These are phyloP conservation scores for Hypercompe scribonia DNA, from an alignment of 2,888 invertebrate species.

Conservation along the genomic window DNA sequence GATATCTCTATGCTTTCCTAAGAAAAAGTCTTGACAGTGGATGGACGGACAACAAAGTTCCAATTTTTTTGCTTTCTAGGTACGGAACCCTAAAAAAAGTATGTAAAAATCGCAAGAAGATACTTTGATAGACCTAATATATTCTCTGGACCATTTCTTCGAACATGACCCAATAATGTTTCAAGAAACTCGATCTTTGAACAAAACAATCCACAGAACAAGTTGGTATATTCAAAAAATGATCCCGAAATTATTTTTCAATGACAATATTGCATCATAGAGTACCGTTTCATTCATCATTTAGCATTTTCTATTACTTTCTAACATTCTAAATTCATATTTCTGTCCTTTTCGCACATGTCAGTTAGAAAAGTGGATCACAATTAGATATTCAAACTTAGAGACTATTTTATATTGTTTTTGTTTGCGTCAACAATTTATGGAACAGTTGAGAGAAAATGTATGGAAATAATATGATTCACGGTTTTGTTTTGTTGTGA, in stretches of 20 bases:
- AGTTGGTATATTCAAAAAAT: conserved; percentile 8
- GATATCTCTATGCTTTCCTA: too few relatives aligned
- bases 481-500: neutral
- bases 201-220: neutral
- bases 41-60: too few relatives aligned
- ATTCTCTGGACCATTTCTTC: neutral
- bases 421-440: conserved; percentile 3
- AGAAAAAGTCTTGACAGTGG: too few relatives aligned
- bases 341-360: neutral
- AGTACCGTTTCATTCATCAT: neutral
- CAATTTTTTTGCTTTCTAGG: too few relatives aligned
- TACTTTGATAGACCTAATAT: neutral
- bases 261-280: neutral
- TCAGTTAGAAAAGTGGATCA: conserved; percentile 9
- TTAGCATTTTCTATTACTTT: neutral
- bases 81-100: too few relatives aligned
- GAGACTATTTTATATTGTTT: neutral
- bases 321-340: neutral
- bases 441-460: neutral
- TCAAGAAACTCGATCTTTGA: neutral
- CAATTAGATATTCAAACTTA: neutral
- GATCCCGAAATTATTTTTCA: neutral
- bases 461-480: neutral
- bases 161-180: conserved; percentile 3
- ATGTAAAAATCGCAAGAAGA: too few relatives aligned